Percentiles rank a stretch among this genome's conserved stretches.
These are phyloP conservation scores for Cossypha heuglini DNA, from an alignment of 2,797 vertebrate species.

Conservation along the genomic window DNA sequence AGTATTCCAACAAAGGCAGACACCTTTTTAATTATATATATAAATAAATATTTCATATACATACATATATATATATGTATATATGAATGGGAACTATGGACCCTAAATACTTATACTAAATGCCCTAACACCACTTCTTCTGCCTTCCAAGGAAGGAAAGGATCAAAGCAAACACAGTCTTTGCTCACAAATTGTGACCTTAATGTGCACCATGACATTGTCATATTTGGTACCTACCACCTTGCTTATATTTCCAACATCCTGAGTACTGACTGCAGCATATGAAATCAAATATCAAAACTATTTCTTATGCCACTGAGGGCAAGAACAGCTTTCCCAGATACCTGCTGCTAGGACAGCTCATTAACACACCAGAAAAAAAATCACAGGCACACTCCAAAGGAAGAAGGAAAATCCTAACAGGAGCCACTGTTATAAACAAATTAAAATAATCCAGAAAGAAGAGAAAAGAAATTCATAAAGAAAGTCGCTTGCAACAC, in stretches of 20 bases:
- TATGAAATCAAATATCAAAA: not conserved
- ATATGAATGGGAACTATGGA: not conserved
- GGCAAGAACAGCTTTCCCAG: not conserved
- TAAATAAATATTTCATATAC: not conserved
- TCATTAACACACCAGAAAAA: not conserved
- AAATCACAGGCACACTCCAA: not conserved
- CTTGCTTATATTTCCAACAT: not conserved
- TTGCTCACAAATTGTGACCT: not conserved
- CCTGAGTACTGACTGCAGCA: fast-evolving
- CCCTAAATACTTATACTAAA: not conserved
- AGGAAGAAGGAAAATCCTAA: not conserved
- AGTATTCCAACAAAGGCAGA: not conserved
- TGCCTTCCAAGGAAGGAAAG: not conserved
- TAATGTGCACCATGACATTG: fast-evolving
- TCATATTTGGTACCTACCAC: not conserved
- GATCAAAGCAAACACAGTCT: not conserved
- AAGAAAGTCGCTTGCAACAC: not conserved
- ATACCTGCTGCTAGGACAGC: not conserved
- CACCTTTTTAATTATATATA: not conserved
- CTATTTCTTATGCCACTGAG: not conserved
- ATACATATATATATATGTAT: no score
- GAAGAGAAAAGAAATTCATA: not conserved
- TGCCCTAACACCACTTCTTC: not conserved
- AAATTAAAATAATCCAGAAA: not conserved
- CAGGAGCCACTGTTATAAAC: not conserved